Percentiles rank a stretch among this genome's conserved stretches.
phyloP scores from a whole-genome alignment of 53 echinoderm and acorn worm genomes.

The Pentamera pediparva region DNA sequence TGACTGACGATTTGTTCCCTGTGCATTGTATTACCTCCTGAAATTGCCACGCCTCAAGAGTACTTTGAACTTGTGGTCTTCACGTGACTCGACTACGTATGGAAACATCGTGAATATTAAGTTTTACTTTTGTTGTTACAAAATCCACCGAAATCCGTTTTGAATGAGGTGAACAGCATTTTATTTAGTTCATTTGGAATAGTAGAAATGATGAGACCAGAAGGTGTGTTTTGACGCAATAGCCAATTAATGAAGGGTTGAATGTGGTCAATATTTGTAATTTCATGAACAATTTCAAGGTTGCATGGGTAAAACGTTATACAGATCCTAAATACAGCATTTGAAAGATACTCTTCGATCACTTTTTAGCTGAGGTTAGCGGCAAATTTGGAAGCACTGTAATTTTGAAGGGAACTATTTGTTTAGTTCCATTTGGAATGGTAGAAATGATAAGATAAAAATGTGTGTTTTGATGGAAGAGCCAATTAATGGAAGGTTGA shows the following conservation, averaged over 20 bases:
- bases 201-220: slow-evolving; percentile 4
- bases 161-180: background rate
- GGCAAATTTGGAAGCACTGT: background rate
- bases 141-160: background rate
- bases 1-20: background rate
- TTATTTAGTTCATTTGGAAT: slow-evolving; percentile 1
- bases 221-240: background rate
- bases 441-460: no score
- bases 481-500: no score
- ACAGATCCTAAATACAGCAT: background rate
- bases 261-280: slow-evolving; percentile 4
- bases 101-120: background rate
- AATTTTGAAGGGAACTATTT: background rate
- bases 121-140: background rate
- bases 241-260: background rate
- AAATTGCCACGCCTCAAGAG: background rate
- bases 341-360: background rate
- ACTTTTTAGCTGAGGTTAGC: background rate
- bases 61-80: slow-evolving; percentile 1
- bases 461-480: no score
- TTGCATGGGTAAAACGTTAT: background rate
- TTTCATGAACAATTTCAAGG: background rate
- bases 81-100: background rate
- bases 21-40: background rate
- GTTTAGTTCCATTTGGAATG: no score